phyloP scores from a whole-genome alignment of 1,140 invertebrate genomes.

The Ceratina calcarata region DNA sequence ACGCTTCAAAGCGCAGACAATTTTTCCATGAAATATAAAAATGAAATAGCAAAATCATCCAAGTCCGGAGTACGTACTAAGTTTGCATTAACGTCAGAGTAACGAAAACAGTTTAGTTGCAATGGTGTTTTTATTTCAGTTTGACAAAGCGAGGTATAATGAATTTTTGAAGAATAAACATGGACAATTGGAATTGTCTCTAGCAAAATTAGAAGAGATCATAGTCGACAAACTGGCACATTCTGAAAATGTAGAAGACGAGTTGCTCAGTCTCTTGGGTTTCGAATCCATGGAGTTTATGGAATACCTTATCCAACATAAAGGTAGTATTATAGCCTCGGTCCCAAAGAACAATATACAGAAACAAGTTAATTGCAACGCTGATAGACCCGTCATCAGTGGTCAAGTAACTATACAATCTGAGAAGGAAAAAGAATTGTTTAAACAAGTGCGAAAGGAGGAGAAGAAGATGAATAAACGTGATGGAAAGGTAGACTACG shows the following conservation, averaged over 20 bases:
- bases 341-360: conserved; percentile 71
- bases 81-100: not conserved
- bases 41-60: conserved; percentile 44
- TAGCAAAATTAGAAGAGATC: conserved; percentile 82
- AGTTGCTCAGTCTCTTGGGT: conserved; percentile 93
- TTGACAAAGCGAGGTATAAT: conserved; percentile 81
- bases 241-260: conserved; percentile 89
- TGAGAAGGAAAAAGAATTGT: conserved; percentile 89
- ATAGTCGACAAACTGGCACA: conserved; percentile 80
- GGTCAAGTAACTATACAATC: conserved; percentile 91
- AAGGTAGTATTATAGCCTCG: conserved; percentile 81
- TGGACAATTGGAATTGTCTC: conserved; percentile 77
- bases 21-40: conserved; percentile 68
- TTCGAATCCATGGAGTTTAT: conserved; percentile 94
- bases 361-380: conserved; percentile 60
- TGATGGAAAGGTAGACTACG: conserved; percentile 81
- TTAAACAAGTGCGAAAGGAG: conserved; percentile 92
- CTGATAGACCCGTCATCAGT: conserved; percentile 76
- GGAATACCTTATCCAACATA: conserved; percentile 87
- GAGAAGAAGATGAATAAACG: conserved; percentile 89
- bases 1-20: conserved; percentile 54
- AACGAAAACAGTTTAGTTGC: conserved; percentile 56
- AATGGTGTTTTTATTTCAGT: conserved; percentile 76
- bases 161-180: conserved; percentile 80
- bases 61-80: conserved; percentile 75